Base-by-base conservation (phyloP, 2,113 vertebrate species). In the Neogobius melanostomus region DNA sequence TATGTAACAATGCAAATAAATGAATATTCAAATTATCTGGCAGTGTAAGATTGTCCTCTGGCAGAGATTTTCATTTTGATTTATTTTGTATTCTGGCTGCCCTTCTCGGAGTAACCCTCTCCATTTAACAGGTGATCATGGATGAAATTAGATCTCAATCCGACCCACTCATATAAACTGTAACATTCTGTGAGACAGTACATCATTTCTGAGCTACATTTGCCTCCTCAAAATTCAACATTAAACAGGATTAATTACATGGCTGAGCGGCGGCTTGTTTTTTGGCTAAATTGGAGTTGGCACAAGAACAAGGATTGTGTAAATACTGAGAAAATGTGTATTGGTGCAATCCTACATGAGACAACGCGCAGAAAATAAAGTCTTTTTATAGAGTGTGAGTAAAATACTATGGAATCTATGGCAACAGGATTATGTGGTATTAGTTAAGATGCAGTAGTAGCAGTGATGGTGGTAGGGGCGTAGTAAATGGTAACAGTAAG, bases 261-360 rank as follows among this genome's bases (percentile, higher is more conserved):
- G 42, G 61, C 6, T 63, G 44, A 46, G 45, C 6, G 46, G 61
- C 61, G 46, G 61, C 61, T 47, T 63, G 61, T 47, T 63, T 63
- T n/a, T 45, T 63, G 61, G 44, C 17, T 46, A 45, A 8, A 43
- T 45, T 14, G 44, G 43, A 61, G 59, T 61, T 44, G 59, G 43
- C 36, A 44, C 14, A 43, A 15, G 36, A 63, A 47, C n/a, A 63
- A 47, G 8, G 44, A 7, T 14, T 17, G 45, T 63, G 14, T 10
- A 46, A 63, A 63, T 45, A 46, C 43, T 63, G 8, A 47, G 15
- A 43, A 44, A 46, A 63, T 47, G 5, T 11, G 44, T 63, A n/a
- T 43, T 63, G 15, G 44, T 63, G 36, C 15, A n/a, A 3, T 45
- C 21, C 11, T 36, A 62, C 44, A 62, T 44, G 59, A 57, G 17